These are phyloP conservation scores for Enteromius viviparus DNA, from an alignment of 2,797 vertebrate genomes.

Conservation along the genomic window DNA sequence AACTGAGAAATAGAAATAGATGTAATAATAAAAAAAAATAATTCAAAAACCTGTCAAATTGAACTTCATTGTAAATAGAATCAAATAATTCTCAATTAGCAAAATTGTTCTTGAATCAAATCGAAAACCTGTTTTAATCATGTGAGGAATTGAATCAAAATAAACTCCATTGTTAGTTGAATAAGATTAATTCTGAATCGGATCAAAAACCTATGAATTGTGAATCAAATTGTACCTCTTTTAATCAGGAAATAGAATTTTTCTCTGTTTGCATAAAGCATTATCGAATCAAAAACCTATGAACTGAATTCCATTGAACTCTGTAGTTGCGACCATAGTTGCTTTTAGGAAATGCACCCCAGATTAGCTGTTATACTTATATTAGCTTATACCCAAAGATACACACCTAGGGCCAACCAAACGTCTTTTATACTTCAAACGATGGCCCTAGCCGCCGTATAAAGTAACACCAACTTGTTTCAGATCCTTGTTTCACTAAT, in stretches of 20 bases:
- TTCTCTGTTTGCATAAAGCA: background rate
- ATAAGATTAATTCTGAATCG: background rate
- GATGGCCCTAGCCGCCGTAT: background rate
- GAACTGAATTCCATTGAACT: background rate
- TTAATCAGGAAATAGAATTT: background rate
- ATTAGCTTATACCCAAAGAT: background rate
- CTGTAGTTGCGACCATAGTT: too few species aligned
- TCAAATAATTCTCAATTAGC: background rate
- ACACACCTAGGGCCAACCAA: background rate
- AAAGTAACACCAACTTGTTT: background rate
- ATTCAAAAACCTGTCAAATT: background rate
- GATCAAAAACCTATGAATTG: background rate
- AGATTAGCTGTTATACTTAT: background rate
- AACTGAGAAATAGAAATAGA: background rate
- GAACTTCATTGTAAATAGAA: background rate
- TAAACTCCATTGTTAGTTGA: background rate
- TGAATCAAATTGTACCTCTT: background rate
- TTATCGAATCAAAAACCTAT: background rate
- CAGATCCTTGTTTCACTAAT: conserved; percentile 16
- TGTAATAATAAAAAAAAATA: background rate
- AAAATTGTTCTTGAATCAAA: background rate
- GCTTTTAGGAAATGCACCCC: background rate
- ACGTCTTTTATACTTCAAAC: background rate
- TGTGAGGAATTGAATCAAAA: background rate
- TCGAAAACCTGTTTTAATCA: background rate